These are phyloP conservation scores for Agrochola circellaris DNA, from an alignment of 2,888 invertebrate genomes.

Conservation along the genomic window DNA sequence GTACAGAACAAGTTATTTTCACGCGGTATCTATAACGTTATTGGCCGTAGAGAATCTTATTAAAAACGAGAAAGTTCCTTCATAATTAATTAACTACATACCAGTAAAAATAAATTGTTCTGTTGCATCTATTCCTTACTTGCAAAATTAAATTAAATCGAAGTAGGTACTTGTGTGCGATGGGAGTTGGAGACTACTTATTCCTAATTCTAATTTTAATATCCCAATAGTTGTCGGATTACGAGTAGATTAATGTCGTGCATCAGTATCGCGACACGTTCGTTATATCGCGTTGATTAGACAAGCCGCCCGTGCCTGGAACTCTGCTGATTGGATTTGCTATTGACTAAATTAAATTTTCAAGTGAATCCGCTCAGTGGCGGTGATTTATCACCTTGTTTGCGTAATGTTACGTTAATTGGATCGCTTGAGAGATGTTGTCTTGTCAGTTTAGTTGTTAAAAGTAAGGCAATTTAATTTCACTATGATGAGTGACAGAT, in stretches of 20 bases:
- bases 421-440: conserved; percentile 12
- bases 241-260: conserved; percentile 46
- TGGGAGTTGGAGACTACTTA: background rate
- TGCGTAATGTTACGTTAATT: conserved; percentile 44
- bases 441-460: conserved; percentile 19
- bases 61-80: background rate
- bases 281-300: conserved; percentile 52
- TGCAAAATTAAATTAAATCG: background rate
- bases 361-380: conserved; percentile 41
- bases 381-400: conserved; percentile 56
- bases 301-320: conserved; percentile 63
- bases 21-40: background rate
- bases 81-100: background rate
- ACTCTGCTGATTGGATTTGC: conserved; percentile 66
- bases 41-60: background rate
- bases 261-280: conserved; percentile 43
- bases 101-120: background rate
- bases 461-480: background rate
- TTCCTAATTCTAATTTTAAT: background rate
- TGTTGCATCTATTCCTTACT: background rate
- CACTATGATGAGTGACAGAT: background rate
- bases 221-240: conserved; percentile 38
- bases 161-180: background rate
- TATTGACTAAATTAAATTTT: conserved; percentile 65
- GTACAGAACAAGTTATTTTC: conserved; percentile 13